Evolutionary conservation across 2,888 invertebrate genomes (phyloP).

Genomic region (Drosophila sordidula): DNA sequence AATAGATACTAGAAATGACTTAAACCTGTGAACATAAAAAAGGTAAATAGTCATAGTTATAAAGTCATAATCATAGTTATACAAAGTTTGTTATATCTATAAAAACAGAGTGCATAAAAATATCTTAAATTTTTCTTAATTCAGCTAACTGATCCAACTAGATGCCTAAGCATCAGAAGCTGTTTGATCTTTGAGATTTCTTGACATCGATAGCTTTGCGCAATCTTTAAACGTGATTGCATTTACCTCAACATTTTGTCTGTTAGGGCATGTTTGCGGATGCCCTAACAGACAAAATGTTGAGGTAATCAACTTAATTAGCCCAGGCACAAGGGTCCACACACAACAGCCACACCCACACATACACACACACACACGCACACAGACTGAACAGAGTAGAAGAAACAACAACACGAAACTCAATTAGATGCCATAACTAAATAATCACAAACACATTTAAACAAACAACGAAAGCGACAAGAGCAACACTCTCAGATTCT

Average conservation of each 20-base stretch:
- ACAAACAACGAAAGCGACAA: constrained; percentile 62
- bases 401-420: constrained; percentile 63
- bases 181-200: not conserved
- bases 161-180: not conserved
- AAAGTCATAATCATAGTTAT: no score
- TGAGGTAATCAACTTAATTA: constrained; percentile 74
- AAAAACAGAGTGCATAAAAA: no score
- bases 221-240: constrained; percentile 15
- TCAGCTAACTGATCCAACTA: not conserved
- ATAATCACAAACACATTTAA: constrained; percentile 79
- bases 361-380: constrained; percentile 12
- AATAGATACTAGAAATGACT: no score
- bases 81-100: no score
- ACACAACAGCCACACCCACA: constrained; percentile 3
- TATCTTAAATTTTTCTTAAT: not conserved
- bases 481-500: constrained; percentile 53
- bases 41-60: no score
- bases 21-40: no score
- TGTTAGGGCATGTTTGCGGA: no score
- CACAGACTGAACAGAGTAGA: constrained; percentile 14
- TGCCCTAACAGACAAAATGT: constrained; percentile 40
- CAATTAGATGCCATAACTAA: constrained; percentile 79
- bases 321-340: constrained; percentile 36
- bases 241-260: no score
- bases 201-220: not conserved